These are phyloP conservation scores for Tamandua tetradactyla DNA, from an alignment of 2,797 vertebrate genomes.

Conservation along the genomic window DNA sequence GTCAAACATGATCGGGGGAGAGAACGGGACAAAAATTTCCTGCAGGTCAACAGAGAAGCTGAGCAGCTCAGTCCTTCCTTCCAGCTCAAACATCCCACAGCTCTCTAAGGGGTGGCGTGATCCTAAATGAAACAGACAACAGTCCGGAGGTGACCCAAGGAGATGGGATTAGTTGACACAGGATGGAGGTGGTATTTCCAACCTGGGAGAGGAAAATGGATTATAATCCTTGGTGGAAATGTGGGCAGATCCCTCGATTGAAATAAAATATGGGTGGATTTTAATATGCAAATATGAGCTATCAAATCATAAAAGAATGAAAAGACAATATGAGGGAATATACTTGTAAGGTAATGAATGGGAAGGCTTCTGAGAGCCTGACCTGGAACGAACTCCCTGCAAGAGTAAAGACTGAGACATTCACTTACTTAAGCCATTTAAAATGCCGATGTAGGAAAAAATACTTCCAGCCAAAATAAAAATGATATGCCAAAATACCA, in stretches of 20 bases:
- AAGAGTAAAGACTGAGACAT: background rate
- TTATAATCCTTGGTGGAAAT: background rate
- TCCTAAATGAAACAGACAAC: background rate
- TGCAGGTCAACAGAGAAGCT: too few relatives aligned
- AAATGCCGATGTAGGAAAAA: background rate
- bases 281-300: background rate
- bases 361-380: background rate
- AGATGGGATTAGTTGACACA: background rate
- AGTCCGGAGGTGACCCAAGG: background rate
- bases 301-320: background rate
- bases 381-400: background rate
- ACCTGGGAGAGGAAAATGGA: too few relatives aligned
- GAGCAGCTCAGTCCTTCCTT: too few relatives aligned
- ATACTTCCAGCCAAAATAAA: background rate
- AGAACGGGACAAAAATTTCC: too few relatives aligned
- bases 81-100: too few relatives aligned
- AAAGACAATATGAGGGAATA: background rate
- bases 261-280: background rate
- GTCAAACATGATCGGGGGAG: too few relatives aligned
- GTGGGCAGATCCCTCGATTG: background rate
- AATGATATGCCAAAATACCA: accelerated
- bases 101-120: background rate
- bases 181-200: background rate
- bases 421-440: background rate
- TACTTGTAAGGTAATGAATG: background rate